Conservation (phyloP, 2,888 invertebrate species). For the Mimas tiliae region DNA sequence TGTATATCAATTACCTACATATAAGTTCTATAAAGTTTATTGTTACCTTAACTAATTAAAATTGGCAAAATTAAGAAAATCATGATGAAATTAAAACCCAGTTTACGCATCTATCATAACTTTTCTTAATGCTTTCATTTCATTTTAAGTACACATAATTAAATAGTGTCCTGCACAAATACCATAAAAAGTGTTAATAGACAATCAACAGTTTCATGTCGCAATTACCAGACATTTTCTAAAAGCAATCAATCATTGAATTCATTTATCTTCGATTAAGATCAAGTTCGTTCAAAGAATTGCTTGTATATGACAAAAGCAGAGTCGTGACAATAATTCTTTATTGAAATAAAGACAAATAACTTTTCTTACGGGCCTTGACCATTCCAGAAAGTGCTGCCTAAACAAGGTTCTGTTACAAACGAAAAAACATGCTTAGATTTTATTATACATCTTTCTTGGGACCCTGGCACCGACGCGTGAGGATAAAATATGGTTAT, state of each 20-base stretch:
- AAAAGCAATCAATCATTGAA: constrained; percentile 36
- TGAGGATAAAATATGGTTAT: constrained; percentile 79
- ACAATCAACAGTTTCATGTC: not conserved
- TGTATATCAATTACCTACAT: too few relatives aligned
- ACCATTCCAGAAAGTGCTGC: constrained; percentile 66
- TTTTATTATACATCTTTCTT: constrained; percentile 48
- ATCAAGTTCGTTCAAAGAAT: constrained; percentile 69
- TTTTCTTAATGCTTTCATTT: not conserved
- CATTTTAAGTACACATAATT: not conserved
- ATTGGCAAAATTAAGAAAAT: too few relatives aligned
- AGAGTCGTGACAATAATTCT: constrained; percentile 70
- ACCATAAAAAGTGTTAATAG: not conserved
- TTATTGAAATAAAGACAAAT: constrained; percentile 64
- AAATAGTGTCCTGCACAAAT: not conserved
- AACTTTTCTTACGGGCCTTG: constrained; percentile 72
- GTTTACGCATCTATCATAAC: not conserved
- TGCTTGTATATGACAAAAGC: constrained; percentile 59
- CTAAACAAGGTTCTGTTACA: constrained; percentile 65
- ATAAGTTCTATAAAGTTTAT: too few relatives aligned
- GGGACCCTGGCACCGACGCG: constrained; percentile 53
- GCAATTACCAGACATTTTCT: constrained; percentile 22
- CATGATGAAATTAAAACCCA: not conserved
- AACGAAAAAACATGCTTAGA: constrained; percentile 49
- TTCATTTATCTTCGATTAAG: constrained; percentile 56
- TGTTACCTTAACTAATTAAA: too few relatives aligned